Percentiles rank a stretch among this genome's conserved stretches.
Evolutionary conservation across 1,140 invertebrate genomes (phyloP).

Genomic region (Ceratitis capitata): DNA sequence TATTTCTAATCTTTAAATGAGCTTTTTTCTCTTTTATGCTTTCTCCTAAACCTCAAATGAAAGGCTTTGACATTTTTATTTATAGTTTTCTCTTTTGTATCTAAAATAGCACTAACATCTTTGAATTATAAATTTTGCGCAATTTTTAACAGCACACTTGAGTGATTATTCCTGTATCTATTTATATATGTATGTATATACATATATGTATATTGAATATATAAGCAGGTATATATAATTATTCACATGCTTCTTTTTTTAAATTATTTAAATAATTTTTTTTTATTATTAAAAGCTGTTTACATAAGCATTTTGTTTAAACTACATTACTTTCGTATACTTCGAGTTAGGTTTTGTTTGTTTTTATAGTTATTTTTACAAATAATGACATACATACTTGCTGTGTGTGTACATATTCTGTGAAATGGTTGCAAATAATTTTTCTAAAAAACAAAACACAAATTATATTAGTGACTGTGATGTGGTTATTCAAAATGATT

Average conservation of each 20-base stretch:
- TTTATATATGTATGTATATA: background rate
- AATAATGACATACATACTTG: too few species aligned
- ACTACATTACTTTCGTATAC: background rate
- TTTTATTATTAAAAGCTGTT: background rate
- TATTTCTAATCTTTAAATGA: background rate
- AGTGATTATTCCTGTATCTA: conserved; percentile 32
- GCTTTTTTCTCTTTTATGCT: background rate
- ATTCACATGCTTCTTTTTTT: background rate
- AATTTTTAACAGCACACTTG: conserved; percentile 21
- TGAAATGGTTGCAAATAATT: too few species aligned
- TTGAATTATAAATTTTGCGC: conserved; percentile 17
- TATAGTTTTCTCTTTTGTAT: background rate
- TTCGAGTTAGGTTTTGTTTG: too few species aligned
- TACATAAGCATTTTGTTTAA: background rate
- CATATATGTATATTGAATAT: too few species aligned
- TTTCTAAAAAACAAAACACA: too few species aligned
- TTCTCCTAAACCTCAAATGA: background rate
- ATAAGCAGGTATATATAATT: background rate
- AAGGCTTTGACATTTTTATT: too few species aligned
- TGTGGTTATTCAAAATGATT: too few species aligned
- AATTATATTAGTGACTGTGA: too few species aligned
- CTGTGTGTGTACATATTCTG: too few species aligned
- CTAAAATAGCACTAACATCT: conserved; percentile 36
- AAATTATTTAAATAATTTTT: background rate
- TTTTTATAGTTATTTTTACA: background rate